Evolutionary conservation across 2,888 invertebrate genomes (phyloP), one percentile per base, ranked within the genome.

Genomic region (Pilophorus perplexus): DNA sequence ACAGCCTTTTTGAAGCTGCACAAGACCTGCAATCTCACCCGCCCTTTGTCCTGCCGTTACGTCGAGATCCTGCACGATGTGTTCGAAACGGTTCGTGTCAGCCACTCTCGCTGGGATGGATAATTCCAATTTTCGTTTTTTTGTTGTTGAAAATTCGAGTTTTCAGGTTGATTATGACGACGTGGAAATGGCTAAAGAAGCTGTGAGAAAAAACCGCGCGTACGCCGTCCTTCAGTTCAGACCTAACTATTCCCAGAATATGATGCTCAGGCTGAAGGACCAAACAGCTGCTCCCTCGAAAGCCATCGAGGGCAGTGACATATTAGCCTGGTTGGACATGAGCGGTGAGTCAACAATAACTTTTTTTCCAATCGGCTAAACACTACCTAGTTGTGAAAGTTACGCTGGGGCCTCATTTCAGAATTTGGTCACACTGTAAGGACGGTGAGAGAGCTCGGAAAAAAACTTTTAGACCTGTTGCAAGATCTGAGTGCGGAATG

Each of bases 191-290:
- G 74, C 71, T 5, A 46, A 71, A 37, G 52, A 67, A 18, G 72
- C 71, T 4, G 72, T 73, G 2, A 70, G 69, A 18, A 68, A 64
- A 23, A 62, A 67, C 6, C 54, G 64, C 44, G 69, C 70, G 5
- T 71, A 69, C 60, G 72, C 69, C 6, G 67, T 71, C 1, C 18
- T 72, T 1, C 12, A 55, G 2, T 70, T 72, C 38, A 54, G 48
- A 22, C 23, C 55, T 10, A 72, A 72, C 59, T 72, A 70, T 55
- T 66, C 71, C 8, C 20, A 59, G 12, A 48, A 68, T 27, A 54
- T 71, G 40, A 59, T 67, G 55, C 27, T 67, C 8, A 55, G 71
- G 22, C 18, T 71, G 1, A 67, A 28, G 20, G 62, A 66, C 14
- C 68, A 69, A 42, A 59, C 66, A 40, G 28, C 59, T 14, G 55